Conservation (phyloP, 2,113 vertebrate species). For the Nothoprocta pentlandii region DNA sequence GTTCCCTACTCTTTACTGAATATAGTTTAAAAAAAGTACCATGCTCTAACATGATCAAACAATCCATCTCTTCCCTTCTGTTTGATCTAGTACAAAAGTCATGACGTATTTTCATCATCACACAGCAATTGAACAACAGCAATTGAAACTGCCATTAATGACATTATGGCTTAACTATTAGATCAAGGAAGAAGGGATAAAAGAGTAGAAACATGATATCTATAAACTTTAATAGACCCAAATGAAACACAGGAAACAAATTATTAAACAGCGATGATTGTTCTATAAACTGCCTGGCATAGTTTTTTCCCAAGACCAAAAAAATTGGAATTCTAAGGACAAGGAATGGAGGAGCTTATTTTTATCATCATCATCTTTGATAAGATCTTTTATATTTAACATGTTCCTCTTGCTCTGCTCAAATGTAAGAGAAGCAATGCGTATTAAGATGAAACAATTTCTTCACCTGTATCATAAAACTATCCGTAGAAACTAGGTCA, state of each 20-base stretch:
- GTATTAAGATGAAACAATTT: not conserved
- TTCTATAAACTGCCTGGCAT: not conserved
- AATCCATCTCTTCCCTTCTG: not conserved
- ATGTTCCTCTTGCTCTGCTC: not conserved
- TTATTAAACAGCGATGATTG: not conserved
- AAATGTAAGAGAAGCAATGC: not conserved
- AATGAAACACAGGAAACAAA: conserved; percentile 21
- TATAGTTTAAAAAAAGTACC: not conserved
- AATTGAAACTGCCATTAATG: not conserved
- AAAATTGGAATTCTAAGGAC: not conserved
- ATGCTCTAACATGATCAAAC: not conserved
- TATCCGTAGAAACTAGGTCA: not conserved
- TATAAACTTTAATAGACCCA: conserved; percentile 1
- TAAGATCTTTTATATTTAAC: not conserved
- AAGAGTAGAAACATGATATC: not conserved
- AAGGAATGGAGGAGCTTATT: not conserved
- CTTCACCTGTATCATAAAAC: not conserved
- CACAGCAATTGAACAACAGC: not conserved
- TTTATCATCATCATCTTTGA: not conserved
- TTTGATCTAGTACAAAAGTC: not conserved
- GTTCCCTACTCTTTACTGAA: not conserved
- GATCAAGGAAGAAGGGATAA: conserved; percentile 33
- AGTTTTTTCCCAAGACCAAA: not conserved
- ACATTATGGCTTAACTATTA: conserved; percentile 7
- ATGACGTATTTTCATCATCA: not conserved